Evolutionary conservation across 2,113 vertebrate genomes (phyloP).

Genomic region (Oncorhynchus clarkii): DNA sequence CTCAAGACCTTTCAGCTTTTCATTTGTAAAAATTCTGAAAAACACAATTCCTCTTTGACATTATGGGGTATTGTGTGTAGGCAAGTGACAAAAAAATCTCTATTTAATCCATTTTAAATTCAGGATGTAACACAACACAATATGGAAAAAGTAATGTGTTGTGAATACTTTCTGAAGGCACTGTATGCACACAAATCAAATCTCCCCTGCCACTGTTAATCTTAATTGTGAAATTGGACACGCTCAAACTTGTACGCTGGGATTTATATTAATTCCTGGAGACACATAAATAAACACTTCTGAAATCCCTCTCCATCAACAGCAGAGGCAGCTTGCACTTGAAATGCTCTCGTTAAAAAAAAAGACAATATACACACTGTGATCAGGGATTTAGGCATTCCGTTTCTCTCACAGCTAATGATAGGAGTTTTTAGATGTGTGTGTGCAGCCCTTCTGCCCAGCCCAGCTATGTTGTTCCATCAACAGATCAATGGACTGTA

Average conservation of each 20-base stretch:
- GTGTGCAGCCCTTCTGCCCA: not conserved
- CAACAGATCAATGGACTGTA: not conserved
- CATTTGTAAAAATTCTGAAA: too few species aligned
- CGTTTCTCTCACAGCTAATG: slow-evolving; percentile 36
- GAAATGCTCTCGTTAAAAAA: slow-evolving; percentile 18
- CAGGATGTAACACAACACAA: too few species aligned
- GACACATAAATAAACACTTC: slow-evolving; percentile 4
- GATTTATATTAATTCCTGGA: slow-evolving; percentile 42
- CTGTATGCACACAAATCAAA: slow-evolving; percentile 8
- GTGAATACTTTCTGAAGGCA: too few species aligned
- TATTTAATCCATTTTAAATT: too few species aligned
- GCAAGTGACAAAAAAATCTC: too few species aligned
- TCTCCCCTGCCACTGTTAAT: slow-evolving; percentile 25
- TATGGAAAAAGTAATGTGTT: too few species aligned
- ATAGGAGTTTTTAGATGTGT: slow-evolving; percentile 15
- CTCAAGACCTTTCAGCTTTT: too few species aligned
- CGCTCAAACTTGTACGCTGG: slow-evolving; percentile 19
- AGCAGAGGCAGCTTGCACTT: slow-evolving; percentile 26
- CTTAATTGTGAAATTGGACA: slow-evolving; percentile 55
- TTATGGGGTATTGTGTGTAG: too few species aligned
- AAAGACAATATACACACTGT: not conserved
- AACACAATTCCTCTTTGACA: too few species aligned
- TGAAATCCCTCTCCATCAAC: slow-evolving; percentile 31
- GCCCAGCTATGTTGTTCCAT: slow-evolving; percentile 11
- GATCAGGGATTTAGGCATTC: not conserved